phyloP scores from a whole-genome alignment of 2,797 vertebrate genomes.

The Poeciliopsis turneri region DNA sequence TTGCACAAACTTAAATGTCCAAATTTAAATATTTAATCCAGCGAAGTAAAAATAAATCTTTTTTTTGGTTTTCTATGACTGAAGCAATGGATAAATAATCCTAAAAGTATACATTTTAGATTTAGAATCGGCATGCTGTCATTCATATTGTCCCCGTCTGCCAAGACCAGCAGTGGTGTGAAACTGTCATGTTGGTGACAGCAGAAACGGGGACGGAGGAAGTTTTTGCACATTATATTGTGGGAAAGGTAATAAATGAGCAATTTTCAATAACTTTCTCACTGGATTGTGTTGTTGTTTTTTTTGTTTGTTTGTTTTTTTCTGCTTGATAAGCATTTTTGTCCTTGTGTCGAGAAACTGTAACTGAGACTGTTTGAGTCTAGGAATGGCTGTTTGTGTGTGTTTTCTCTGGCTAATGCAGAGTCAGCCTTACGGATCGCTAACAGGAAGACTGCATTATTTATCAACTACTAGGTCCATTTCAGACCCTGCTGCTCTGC shows the following conservation, averaged over 20 bases:
- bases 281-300: neutral
- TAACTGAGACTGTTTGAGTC: slow-evolving; percentile 13
- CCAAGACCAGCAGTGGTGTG: slow-evolving; percentile 26
- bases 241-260: neutral
- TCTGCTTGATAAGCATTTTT: neutral
- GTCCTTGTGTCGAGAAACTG: neutral
- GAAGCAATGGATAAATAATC: neutral
- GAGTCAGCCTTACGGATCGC: slow-evolving; percentile 66
- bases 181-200: slow-evolving; percentile 12
- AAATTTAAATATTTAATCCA: neutral
- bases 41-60: neutral
- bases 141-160: neutral
- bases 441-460: slow-evolving; percentile 82
- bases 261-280: neutral
- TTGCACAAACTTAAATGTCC: neutral
- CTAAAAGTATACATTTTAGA: neutral
- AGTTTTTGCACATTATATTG: slow-evolving; percentile 21
- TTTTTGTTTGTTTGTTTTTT: neutral
- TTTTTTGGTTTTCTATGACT: neutral
- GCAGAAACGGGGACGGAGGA: slow-evolving; percentile 5
- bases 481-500: slow-evolving; percentile 49
- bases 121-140: neutral
- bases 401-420: slow-evolving; percentile 47
- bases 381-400: slow-evolving; percentile 6
- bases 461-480: slow-evolving; percentile 73